Base-by-base conservation (phyloP, 2,797 vertebrate genomes). In the Peromyscus nudipes region DNA sequence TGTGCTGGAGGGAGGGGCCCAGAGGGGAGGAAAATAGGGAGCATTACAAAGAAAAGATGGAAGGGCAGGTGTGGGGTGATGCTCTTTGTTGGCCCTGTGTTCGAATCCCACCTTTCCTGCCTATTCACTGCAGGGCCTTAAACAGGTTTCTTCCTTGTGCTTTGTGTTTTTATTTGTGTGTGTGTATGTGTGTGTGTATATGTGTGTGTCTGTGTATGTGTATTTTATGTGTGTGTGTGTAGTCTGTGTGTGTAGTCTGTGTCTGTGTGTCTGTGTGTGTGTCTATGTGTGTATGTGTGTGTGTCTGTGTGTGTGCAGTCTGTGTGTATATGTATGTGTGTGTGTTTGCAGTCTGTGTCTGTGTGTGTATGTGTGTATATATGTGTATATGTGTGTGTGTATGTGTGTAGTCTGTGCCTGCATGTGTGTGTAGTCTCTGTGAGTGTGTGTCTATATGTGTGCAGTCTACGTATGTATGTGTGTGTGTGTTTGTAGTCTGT, bases 1-100 rank as follows among this genome's bases (percentile, higher is more conserved):
- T 19, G 0, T 4, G 23, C 21, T 29, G 10, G 34, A 13, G 43
- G 52, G 29, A 21, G 65, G 10, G 40, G 65, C 12, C 9, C 37
- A 27, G 23, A 52, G 11, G 55, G 4, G 76, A 57, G 87, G 55
- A 81, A 67, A 98, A 80, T 1, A 67, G 46, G 97, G 89, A 96
- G 91, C 52, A 93, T 93, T 43, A 12, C 84, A 21, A 52, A 96
- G 91, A 94, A 89, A 92, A 57, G 96, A 6, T 23, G 37, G 46
- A 82, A 90, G 21, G 19, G 49, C 52, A 29, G 31, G 46, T 23
- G 11, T 6, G 46, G 16, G 14, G 14, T 6, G 10, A 31, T 6
- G 3, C 37, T 6, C 27, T 31, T 31, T 49, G 6, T 9, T 0
- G 1, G 71, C 6, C 31, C 23, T 4, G 34, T 0, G 0, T 65